These are phyloP conservation scores for Allacma fusca DNA, from an alignment of 2,888 invertebrate genomes.

Conservation along the genomic window DNA sequence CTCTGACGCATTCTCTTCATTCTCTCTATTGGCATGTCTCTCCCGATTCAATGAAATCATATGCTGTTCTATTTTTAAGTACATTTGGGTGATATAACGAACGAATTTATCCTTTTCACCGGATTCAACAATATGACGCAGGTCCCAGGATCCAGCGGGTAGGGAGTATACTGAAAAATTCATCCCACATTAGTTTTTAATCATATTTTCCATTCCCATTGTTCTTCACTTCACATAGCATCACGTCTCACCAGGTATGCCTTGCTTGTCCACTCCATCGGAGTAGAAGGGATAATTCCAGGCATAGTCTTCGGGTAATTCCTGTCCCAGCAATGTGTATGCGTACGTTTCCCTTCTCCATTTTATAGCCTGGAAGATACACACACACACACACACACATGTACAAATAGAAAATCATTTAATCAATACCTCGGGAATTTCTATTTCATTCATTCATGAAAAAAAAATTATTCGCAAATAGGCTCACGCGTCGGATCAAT, in stretches of 20 bases:
- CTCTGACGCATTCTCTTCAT: background rate
- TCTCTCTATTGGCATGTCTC: background rate
- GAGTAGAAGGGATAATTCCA: slow-evolving; percentile 41
- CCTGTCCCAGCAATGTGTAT: background rate
- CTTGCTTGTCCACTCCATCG: slow-evolving; percentile 37
- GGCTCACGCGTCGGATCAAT: slow-evolving; percentile 35
- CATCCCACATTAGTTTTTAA: background rate
- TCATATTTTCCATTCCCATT: background rate
- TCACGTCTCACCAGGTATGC: slow-evolving; percentile 29
- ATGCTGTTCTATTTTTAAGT: slow-evolving; percentile 36
- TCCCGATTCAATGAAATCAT: slow-evolving; percentile 40
- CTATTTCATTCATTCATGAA: background rate
- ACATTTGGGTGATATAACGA: slow-evolving; percentile 35
- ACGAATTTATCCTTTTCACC: slow-evolving; percentile 41
- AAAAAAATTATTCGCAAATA: background rate
- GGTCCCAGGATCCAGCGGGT: slow-evolving; percentile 34
- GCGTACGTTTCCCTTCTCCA: slow-evolving; percentile 32
- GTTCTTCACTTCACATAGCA: too few species aligned
- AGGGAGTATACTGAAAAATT: slow-evolving; percentile 31
- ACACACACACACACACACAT: background rate
- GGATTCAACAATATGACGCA: slow-evolving; percentile 35
- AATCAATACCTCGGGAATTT: background rate
- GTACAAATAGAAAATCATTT: slow-evolving; percentile 9
- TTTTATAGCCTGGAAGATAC: slow-evolving; percentile 32
- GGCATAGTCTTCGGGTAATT: slow-evolving; percentile 23